phyloP scores from a whole-genome alignment of 1,140 invertebrate species.

The Diuraphis noxia region DNA sequence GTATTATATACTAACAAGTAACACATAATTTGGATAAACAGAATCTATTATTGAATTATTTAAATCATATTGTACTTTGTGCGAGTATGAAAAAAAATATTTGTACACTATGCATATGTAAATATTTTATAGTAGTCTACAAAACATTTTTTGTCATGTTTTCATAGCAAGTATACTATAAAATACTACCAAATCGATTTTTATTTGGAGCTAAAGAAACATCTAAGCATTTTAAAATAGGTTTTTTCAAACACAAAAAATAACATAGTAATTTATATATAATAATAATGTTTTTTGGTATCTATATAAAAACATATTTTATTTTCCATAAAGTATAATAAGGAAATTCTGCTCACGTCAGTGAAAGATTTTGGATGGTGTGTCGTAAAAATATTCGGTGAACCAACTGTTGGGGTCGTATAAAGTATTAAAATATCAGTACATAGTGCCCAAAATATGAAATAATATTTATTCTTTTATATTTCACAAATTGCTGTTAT shows the following conservation, averaged over 20 bases:
- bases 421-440: constrained; percentile 40
- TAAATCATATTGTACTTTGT: not conserved
- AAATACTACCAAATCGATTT: not conserved
- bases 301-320: not conserved
- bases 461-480: not conserved
- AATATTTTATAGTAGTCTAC: not conserved
- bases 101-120: not conserved
- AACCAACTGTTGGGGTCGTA: constrained; percentile 36
- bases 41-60: not conserved
- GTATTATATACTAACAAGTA: not conserved
- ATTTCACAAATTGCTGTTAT: not conserved
- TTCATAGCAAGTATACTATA: not conserved
- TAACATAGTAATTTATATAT: constrained; percentile 7
- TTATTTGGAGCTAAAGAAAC: not conserved
- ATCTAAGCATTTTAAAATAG: not conserved
- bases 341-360: constrained; percentile 19
- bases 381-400: constrained; percentile 25
- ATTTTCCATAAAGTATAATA: constrained; percentile 14
- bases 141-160: constrained; percentile 11
- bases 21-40: constrained; percentile 4
- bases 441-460: not conserved
- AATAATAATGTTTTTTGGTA: not conserved
- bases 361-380: constrained; percentile 12
- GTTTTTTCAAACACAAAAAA: not conserved
- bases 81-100: not conserved